Evolutionary conservation across 2,888 invertebrate genomes (phyloP).

Genomic region (Seladonia tumulorum): DNA sequence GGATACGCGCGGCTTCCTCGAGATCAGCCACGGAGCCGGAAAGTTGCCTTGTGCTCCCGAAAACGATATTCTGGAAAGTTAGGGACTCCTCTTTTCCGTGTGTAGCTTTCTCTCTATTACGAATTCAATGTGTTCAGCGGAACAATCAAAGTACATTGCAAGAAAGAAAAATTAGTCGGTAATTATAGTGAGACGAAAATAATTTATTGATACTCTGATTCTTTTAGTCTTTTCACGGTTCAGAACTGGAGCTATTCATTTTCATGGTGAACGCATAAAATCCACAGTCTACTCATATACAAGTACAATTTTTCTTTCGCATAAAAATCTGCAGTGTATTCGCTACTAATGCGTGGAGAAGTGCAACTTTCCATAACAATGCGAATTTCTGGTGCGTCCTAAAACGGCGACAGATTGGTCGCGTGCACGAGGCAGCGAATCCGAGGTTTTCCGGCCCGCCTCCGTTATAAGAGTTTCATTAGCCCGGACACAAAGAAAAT

Average conservation of each 20-base stretch:
- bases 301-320: too few relatives aligned
- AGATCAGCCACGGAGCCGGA: neutral
- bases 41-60: neutral
- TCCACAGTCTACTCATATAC: too few relatives aligned
- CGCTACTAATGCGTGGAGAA: neutral
- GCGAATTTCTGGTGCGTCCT: neutral
- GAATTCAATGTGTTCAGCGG: neutral
- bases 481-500: conserved; percentile 26
- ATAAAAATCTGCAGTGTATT: too few relatives aligned
- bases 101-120: neutral
- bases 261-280: too few relatives aligned
- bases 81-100: neutral
- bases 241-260: too few relatives aligned
- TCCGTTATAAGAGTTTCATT: conserved; percentile 44
- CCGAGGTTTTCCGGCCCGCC: conserved; percentile 21
- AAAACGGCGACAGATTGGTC: neutral
- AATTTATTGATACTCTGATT: too few relatives aligned
- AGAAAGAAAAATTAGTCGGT: neutral
- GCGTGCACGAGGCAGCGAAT: neutral
- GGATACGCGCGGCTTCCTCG: neutral
- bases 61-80: neutral
- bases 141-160: neutral
- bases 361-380: neutral
- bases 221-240: too few relatives aligned
- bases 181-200: too few relatives aligned